A percentile compares a stretch with the other conserved stretches of the same genome.
Conservation (phyloP, 2,797 vertebrate species). For the Pogoniulus pusillus region DNA sequence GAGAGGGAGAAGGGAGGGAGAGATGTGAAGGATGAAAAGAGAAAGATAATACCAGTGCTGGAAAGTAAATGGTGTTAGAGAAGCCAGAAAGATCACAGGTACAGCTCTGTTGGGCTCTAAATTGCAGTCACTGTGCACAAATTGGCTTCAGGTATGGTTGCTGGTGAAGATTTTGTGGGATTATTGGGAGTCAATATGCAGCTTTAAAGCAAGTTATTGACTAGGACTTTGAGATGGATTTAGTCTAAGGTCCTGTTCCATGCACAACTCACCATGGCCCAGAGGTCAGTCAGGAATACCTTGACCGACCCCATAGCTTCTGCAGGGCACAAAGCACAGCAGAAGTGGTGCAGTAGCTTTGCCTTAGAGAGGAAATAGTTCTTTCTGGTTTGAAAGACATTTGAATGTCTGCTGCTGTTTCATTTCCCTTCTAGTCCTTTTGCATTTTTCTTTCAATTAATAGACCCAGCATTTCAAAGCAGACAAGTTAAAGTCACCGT, state of each 20-base stretch:
- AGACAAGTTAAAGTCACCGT: neutral
- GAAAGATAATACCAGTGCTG: conserved; percentile 8
- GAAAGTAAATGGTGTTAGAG: neutral
- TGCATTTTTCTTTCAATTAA: neutral
- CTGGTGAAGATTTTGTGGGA: neutral
- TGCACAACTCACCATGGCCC: neutral
- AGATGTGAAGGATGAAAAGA: neutral
- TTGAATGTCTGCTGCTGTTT: neutral
- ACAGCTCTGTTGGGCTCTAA: conserved; percentile 23
- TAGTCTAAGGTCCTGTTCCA: neutral
- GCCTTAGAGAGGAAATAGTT: neutral
- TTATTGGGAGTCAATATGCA: neutral
- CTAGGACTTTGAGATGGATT: neutral
- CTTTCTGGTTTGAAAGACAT: neutral
- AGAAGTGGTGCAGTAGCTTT: neutral
- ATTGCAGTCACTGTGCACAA: neutral
- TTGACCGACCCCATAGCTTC: neutral
- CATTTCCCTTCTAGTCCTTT: conserved; percentile 12
- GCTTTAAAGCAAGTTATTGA: conserved; percentile 22
- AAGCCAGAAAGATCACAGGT: conserved; percentile 25
- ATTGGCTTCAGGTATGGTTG: neutral
- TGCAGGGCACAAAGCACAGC: neutral
- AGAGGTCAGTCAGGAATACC: neutral
- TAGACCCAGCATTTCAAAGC: conserved; percentile 29
- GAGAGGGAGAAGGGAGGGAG: neutral